phyloP scores from a whole-genome alignment of 2,113 vertebrate genomes.

The Pelmatolapia mariae region DNA sequence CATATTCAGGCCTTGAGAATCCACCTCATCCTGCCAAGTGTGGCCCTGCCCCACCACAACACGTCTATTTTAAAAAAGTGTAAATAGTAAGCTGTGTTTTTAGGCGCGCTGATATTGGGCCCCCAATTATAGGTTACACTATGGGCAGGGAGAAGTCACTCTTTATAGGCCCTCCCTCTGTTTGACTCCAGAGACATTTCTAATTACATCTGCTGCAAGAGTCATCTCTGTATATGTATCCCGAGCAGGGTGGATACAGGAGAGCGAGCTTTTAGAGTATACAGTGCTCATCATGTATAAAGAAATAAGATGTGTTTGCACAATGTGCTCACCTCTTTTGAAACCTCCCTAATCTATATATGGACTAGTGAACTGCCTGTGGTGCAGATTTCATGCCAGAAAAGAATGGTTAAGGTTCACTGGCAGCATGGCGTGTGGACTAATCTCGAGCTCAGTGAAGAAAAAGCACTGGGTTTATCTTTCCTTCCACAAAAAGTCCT shows the following conservation, averaged over 20 bases:
- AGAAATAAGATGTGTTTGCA: background rate
- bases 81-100: conserved; percentile 54
- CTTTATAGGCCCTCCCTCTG: conserved; percentile 32
- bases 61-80: conserved; percentile 57
- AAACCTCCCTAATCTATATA: conserved; percentile 42
- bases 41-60: conserved; percentile 29
- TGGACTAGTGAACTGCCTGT: conserved; percentile 19
- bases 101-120: conserved; percentile 44
- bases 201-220: conserved; percentile 13
- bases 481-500: background rate
- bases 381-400: conserved; percentile 41
- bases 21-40: conserved; percentile 21
- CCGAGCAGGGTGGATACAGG: background rate
- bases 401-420: conserved; percentile 5
- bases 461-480: background rate
- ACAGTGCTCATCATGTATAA: background rate
- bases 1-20: conserved; percentile 1
- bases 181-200: conserved; percentile 22
- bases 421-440: background rate
- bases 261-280: background rate
- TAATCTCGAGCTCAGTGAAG: background rate
- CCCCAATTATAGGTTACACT: conserved; percentile 66
- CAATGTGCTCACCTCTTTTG: background rate
- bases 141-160: conserved; percentile 59
- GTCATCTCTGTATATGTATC: background rate